These are phyloP conservation scores for Lagria hirta DNA, from an alignment of 2,888 invertebrate genomes.

Conservation along the genomic window DNA sequence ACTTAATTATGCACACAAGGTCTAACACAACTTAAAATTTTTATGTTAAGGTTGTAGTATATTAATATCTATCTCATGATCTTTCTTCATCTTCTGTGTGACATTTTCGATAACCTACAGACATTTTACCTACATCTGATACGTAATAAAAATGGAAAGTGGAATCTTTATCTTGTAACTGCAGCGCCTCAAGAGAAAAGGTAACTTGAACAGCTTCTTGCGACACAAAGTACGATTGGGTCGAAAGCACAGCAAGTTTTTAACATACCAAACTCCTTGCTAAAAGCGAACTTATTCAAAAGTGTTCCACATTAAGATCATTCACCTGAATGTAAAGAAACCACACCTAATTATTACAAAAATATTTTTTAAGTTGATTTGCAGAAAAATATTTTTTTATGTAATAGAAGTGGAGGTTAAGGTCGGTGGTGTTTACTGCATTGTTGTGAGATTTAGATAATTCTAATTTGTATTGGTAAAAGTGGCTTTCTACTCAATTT, in stretches of 20 bases:
- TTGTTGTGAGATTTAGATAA: conserved; percentile 3
- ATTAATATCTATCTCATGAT: background rate
- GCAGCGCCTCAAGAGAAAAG: conserved; percentile 22
- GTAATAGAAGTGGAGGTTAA: conserved; percentile 20
- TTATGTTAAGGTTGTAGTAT: no score
- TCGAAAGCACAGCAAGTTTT: conserved; percentile 16
- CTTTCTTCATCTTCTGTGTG: conserved; percentile 6
- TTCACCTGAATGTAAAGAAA: conserved; percentile 41
- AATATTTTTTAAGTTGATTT: no score
- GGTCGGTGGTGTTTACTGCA: conserved; percentile 12
- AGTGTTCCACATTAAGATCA: conserved; percentile 45
- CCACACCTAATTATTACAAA: no score
- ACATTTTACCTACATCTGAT: conserved; percentile 21
- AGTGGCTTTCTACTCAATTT: conserved; percentile 25
- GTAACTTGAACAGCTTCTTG: conserved; percentile 22
- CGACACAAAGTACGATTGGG: conserved; percentile 10
- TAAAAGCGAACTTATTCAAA: conserved; percentile 39
- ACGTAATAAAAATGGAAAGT: conserved; percentile 31
- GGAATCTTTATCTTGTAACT: conserved; percentile 25
- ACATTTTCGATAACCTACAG: conserved; percentile 26
- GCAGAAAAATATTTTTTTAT: no score
- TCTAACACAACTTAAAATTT: no score
- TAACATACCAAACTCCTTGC: conserved; percentile 3
- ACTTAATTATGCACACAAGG: no score
- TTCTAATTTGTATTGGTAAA: conserved; percentile 18